Conservation (phyloP, 2,888 invertebrate species). For the Metallyticus violacea region DNA sequence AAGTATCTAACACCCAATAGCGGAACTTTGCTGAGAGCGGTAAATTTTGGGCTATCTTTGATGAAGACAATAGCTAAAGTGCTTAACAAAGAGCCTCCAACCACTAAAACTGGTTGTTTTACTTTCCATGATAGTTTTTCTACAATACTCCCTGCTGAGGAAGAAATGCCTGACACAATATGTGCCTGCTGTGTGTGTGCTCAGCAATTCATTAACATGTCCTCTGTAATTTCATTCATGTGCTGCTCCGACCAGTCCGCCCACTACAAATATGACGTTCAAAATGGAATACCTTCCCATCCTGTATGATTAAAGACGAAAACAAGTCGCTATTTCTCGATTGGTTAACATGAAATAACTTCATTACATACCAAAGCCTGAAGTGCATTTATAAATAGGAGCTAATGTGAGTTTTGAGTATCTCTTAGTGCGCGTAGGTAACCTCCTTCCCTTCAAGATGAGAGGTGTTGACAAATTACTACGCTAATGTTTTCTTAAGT, state of each 20-base stretch:
- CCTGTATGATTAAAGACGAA: not conserved
- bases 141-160: not conserved
- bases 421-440: too few species aligned
- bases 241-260: not conserved
- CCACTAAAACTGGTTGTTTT: not conserved
- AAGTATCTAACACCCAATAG: too few species aligned
- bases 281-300: not conserved
- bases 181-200: not conserved
- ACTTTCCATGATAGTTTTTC: not conserved
- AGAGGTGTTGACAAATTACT: too few species aligned
- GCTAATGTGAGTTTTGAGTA: too few species aligned
- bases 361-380: too few species aligned
- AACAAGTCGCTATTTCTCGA: not conserved
- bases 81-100: not conserved
- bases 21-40: not conserved
- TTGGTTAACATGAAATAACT: too few species aligned
- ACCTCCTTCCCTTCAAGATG: too few species aligned
- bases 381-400: too few species aligned
- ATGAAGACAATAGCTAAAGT: not conserved
- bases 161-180: not conserved
- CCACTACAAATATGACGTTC: not conserved
- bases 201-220: not conserved
- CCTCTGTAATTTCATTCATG: not conserved
- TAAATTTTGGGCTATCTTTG: not conserved
- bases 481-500: too few species aligned